Evolutionary conservation across 2,797 vertebrate genomes (phyloP).

Genomic region (Gila robusta): DNA sequence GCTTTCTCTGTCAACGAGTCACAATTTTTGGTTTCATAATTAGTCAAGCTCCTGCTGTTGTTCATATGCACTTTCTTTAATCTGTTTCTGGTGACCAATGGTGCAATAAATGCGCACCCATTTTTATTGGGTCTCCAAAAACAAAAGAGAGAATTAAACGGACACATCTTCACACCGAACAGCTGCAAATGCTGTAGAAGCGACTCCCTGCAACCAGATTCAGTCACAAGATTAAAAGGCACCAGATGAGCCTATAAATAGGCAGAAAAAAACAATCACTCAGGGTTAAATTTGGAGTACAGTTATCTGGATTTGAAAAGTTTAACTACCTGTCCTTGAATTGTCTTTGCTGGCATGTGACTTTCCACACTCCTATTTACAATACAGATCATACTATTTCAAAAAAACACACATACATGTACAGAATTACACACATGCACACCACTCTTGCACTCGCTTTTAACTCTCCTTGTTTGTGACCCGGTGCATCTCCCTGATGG

Average conservation of each 20-base stretch:
- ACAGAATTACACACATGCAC: conserved; percentile 56
- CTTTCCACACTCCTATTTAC: conserved; percentile 61
- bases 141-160: conserved; percentile 55
- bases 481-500: conserved; percentile 25
- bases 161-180: conserved; percentile 49
- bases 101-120: not conserved
- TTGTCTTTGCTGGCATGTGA: conserved; percentile 54
- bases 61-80: not conserved
- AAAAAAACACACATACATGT: conserved; percentile 54
- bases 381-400: conserved; percentile 42
- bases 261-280: conserved; percentile 45
- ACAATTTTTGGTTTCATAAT: conserved; percentile 22
- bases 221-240: conserved; percentile 50
- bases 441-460: conserved; percentile 54
- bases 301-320: conserved; percentile 50
- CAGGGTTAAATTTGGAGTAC: conserved; percentile 52
- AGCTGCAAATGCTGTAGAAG: conserved; percentile 56
- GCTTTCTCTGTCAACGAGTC: not conserved
- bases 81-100: not conserved
- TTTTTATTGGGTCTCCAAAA: conserved; percentile 47
- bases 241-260: conserved; percentile 45
- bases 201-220: conserved; percentile 40
- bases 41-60: not conserved
- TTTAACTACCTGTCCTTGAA: conserved; percentile 43
- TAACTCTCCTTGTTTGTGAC: conserved; percentile 50